Evolutionary conservation across 2,113 vertebrate genomes (phyloP).

Genomic region (Ascaphus truei): DNA sequence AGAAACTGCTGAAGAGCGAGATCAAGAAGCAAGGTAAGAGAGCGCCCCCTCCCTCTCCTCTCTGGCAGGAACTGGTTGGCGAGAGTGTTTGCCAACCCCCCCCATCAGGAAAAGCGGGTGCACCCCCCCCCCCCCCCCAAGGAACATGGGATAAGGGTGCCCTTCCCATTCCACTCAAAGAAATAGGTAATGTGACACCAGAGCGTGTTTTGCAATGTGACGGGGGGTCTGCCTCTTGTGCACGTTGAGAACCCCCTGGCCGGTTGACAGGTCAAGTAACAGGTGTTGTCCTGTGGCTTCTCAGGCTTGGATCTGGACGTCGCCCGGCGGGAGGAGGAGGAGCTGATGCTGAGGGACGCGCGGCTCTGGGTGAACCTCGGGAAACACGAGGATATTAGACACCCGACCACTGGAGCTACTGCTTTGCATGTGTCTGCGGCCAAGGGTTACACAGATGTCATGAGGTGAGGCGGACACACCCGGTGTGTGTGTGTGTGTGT

Average conservation of each 20-base stretch:
- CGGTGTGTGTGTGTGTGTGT: neutral
- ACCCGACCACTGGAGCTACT: constrained; percentile 77
- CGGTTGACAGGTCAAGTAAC: neutral
- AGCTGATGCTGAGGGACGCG: constrained; percentile 75
- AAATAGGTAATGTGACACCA: neutral
- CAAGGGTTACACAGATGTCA: constrained; percentile 85
- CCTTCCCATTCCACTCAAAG: neutral
- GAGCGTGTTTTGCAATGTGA: neutral
- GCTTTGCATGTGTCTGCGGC: constrained; percentile 85
- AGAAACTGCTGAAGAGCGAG: constrained; percentile 66
- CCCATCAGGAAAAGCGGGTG: neutral
- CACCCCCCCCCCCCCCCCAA: neutral
- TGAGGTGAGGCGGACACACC: too few species aligned
- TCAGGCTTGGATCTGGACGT: constrained; percentile 80
- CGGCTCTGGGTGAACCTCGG: constrained; percentile 74
- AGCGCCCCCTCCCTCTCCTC: too few species aligned
- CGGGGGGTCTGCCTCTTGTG: neutral
- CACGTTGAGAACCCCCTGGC: neutral
- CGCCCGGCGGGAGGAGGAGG: constrained; percentile 77
- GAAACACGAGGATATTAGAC: constrained; percentile 56
- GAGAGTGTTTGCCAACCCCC: neutral
- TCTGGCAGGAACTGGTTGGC: too few species aligned
- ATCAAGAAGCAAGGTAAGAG: constrained; percentile 72
- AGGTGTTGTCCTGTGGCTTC: neutral
- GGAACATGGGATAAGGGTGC: neutral